Conservation (phyloP, 2,113 vertebrate species). For the Gallinago undulata region DNA sequence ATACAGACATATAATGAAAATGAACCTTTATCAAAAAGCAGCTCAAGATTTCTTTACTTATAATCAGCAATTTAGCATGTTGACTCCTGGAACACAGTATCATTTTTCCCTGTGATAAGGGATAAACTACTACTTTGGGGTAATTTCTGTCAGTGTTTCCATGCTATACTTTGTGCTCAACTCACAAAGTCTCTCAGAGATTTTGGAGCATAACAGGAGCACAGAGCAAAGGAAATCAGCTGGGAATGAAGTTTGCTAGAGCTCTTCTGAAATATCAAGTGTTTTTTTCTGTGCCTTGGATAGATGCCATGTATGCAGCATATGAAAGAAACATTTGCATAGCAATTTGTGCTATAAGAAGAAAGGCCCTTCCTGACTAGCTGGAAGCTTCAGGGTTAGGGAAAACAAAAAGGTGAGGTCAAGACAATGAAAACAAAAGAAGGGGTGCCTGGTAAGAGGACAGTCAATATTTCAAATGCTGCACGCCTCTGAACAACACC, state of each 20-base stretch:
- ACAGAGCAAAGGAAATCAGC: conserved; percentile 5
- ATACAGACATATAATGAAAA: neutral
- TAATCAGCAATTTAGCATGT: neutral
- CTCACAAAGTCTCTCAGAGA: neutral
- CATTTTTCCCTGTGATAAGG: neutral
- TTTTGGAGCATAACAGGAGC: neutral
- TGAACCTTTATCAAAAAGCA: neutral
- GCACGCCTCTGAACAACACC: neutral
- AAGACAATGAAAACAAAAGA: conserved; percentile 1
- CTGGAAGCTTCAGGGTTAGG: neutral
- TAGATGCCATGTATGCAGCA: neutral
- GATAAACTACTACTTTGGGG: neutral
- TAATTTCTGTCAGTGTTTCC: neutral
- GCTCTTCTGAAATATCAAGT: neutral
- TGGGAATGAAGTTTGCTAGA: neutral
- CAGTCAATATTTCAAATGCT: neutral
- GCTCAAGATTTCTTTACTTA: neutral
- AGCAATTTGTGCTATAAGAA: neutral
- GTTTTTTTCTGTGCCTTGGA: neutral
- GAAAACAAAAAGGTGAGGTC: neutral
- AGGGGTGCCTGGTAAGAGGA: neutral
- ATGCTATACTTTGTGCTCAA: neutral
- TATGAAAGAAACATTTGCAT: conserved; percentile 17
- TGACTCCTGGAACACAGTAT: neutral
- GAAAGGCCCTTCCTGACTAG: conserved; percentile 3